Conservation (phyloP, 2,113 vertebrate species). For the Ctenodactylus gundi region DNA sequence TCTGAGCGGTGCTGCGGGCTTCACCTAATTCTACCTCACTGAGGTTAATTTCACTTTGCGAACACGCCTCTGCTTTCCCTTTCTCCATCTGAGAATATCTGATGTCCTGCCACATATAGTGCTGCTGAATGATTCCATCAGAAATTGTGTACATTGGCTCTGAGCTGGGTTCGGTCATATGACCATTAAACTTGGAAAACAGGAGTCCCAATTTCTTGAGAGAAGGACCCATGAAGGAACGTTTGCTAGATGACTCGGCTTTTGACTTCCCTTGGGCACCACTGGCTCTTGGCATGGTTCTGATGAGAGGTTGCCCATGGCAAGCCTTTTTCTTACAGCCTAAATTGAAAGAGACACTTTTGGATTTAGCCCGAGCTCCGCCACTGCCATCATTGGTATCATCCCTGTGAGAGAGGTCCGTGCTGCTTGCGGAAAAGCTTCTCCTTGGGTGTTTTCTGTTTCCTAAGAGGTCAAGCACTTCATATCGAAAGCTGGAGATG, state of each 20-base stretch:
- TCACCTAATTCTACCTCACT: slow-evolving; percentile 90
- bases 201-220: slow-evolving; percentile 94
- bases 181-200: slow-evolving; percentile 94
- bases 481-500: slow-evolving; percentile 98
- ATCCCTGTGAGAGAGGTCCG: slow-evolving; percentile 90
- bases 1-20: slow-evolving; percentile 86
- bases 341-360: slow-evolving; percentile 86
- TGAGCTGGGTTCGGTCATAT: slow-evolving; percentile 85
- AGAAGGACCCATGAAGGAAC: slow-evolving; percentile 89
- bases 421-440: slow-evolving; percentile 93
- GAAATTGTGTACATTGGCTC: slow-evolving; percentile 94
- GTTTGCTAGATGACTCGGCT: slow-evolving; percentile 92
- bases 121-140: slow-evolving; percentile 92
- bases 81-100: slow-evolving; percentile 88
- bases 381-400: slow-evolving; percentile 85
- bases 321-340: slow-evolving; percentile 86
- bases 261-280: slow-evolving; percentile 88
- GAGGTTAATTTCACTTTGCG: slow-evolving; percentile 92
- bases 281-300: slow-evolving; percentile 88
- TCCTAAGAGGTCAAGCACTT: slow-evolving; percentile 95
- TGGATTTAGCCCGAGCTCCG: slow-evolving; percentile 85
- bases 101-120: slow-evolving; percentile 92
- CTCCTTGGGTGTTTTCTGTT: slow-evolving; percentile 93
- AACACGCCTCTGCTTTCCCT: slow-evolving; percentile 86
- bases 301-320: slow-evolving; percentile 90